Conservation (phyloP, 2,888 invertebrate species). For the Phasia obesa region DNA sequence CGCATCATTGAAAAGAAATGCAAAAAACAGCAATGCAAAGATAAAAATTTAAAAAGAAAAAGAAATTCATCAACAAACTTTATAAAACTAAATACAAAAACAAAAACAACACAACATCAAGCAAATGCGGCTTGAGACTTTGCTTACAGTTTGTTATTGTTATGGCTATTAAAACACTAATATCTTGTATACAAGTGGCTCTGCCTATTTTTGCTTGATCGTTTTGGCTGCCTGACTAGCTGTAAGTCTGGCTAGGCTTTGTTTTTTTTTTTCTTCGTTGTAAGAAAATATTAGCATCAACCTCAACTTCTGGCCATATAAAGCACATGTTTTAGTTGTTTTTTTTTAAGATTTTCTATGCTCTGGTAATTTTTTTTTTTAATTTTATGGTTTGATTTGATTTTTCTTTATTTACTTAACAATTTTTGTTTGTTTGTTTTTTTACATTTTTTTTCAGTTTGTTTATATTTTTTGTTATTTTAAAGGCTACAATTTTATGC, state of each 20-base stretch:
- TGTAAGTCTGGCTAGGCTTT: constrained; percentile 19
- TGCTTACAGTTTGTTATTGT: constrained; percentile 56
- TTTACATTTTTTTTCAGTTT: constrained; percentile 20
- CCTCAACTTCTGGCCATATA: constrained; percentile 50
- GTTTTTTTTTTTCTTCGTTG: constrained; percentile 35
- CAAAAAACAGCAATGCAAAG: constrained; percentile 49
- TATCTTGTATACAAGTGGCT: constrained; percentile 45
- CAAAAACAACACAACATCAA: constrained; percentile 20
- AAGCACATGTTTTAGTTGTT: constrained; percentile 53
- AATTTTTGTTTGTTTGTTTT: constrained; percentile 12
- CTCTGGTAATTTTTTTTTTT: constrained; percentile 60
- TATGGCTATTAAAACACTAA: constrained; percentile 56
- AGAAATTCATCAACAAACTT: constrained; percentile 67
- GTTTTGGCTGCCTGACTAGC: constrained; percentile 26
- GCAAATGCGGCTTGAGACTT: constrained; percentile 33
- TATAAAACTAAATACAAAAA: constrained; percentile 35
- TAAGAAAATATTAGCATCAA: constrained; percentile 44
- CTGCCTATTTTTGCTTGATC: constrained; percentile 35
- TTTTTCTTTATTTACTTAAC: constrained; percentile 50
- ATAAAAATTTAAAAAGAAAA: constrained; percentile 58
- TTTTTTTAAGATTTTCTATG: constrained; percentile 64
- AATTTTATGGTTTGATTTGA: constrained; percentile 57
- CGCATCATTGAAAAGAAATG: constrained; percentile 72
- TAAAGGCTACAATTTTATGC: constrained; percentile 47
- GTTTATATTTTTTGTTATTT: constrained; percentile 40